Evolutionary conservation across 2,888 invertebrate genomes (phyloP).

Genomic region (Xanthia icteritia): DNA sequence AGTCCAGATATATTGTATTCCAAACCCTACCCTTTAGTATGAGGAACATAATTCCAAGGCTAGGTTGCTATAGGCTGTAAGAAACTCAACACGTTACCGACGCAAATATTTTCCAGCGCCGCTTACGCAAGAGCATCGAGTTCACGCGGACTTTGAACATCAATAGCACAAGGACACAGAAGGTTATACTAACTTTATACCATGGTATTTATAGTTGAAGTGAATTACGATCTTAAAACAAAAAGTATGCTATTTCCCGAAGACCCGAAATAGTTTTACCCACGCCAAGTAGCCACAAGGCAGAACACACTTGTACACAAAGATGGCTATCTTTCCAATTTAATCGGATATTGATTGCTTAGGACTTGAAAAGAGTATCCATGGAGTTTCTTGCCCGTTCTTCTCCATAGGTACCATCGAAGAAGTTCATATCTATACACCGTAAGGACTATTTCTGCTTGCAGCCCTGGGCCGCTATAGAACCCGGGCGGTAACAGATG

Average conservation of each 20-base stretch:
- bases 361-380: neutral
- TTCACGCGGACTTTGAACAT: conserved; percentile 49
- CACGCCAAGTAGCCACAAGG: neutral
- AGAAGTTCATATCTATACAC: too few species aligned
- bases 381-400: too few species aligned
- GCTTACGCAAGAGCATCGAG: conserved; percentile 41
- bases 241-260: neutral
- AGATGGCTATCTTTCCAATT: neutral
- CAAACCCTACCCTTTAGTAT: too few species aligned
- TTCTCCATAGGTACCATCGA: too few species aligned
- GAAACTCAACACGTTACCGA: conserved; percentile 26
- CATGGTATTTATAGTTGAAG: conserved; percentile 36
- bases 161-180: conserved; percentile 37
- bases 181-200: conserved; percentile 43
- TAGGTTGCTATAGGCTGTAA: conserved; percentile 12
- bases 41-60: neutral
- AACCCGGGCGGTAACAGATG: too few species aligned
- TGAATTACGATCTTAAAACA: conserved; percentile 9
- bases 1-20: too few species aligned
- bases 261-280: neutral
- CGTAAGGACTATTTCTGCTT: too few species aligned
- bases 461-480: too few species aligned
- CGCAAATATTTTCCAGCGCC: conserved; percentile 32
- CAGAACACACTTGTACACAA: neutral
- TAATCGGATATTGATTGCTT: neutral